These are phyloP conservation scores for Melieria omissa DNA, from an alignment of 2,888 invertebrate species.

Conservation along the genomic window DNA sequence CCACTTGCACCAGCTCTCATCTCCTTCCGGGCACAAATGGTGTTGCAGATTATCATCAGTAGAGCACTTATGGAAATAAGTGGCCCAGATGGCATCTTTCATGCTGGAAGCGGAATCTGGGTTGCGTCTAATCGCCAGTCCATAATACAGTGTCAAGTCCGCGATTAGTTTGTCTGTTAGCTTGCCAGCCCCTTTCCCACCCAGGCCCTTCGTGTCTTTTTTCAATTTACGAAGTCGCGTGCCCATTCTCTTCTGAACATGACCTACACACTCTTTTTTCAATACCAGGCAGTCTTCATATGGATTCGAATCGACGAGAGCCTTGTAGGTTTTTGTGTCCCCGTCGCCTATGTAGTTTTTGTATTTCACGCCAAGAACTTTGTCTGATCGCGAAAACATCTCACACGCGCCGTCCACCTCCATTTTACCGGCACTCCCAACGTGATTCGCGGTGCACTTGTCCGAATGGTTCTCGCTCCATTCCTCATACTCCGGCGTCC, in stretches of 20 bases:
- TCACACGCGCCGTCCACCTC: constrained; percentile 17
- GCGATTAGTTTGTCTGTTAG: constrained; percentile 53
- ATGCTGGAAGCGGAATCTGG: constrained; percentile 50
- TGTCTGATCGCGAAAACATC: constrained; percentile 12
- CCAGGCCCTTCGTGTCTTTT: neutral
- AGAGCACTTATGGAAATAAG: constrained; percentile 52
- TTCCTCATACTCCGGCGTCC: constrained; percentile 9
- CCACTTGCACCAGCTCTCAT: constrained; percentile 44
- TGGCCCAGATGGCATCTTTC: constrained; percentile 53
- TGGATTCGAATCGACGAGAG: constrained; percentile 13
- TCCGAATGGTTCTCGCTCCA: constrained; percentile 9
- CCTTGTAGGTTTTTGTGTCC: constrained; percentile 11
- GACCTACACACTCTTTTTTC: constrained; percentile 22
- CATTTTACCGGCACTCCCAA: constrained; percentile 30
- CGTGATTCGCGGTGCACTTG: constrained; percentile 24
- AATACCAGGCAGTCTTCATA: constrained; percentile 11
- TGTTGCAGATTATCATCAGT: constrained; percentile 55
- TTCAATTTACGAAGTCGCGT: neutral
- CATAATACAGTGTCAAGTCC: constrained; percentile 54
- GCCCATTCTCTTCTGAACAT: constrained; percentile 7
- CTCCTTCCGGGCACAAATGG: constrained; percentile 47
- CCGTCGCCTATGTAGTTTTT: constrained; percentile 24
- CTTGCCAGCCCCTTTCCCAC: constrained; percentile 29
- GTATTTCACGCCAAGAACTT: neutral
- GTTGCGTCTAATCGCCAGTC: constrained; percentile 52